Conservation (phyloP, 2,113 vertebrate species). For the Vicugna pacos region DNA sequence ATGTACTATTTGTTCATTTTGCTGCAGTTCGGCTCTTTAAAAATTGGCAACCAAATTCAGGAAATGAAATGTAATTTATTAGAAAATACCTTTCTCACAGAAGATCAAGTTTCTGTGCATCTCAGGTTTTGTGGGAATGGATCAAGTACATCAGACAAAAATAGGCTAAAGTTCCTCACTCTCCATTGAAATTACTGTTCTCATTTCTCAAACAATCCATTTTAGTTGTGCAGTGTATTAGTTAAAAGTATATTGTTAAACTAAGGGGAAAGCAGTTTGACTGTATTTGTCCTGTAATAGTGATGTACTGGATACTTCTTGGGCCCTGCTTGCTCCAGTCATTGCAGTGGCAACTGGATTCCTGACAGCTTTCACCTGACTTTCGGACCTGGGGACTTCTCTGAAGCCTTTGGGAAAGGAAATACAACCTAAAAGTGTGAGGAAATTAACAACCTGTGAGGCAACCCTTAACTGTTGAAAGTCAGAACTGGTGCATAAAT, state of each 20-base stretch:
- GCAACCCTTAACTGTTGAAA: neutral
- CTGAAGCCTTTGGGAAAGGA: neutral
- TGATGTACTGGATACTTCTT: neutral
- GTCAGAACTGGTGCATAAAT: neutral
- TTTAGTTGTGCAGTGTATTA: conserved; percentile 17
- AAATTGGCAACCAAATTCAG: conserved; percentile 71
- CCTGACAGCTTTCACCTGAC: neutral
- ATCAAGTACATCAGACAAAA: conserved; percentile 67
- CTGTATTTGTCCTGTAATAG: conserved; percentile 6
- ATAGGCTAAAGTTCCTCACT: conserved; percentile 57
- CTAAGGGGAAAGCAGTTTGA: conserved; percentile 38
- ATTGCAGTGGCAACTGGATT: neutral
- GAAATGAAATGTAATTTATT: conserved; percentile 77
- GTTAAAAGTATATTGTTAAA: conserved; percentile 44
- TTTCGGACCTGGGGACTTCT: neutral
- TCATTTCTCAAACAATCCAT: conserved; percentile 46
- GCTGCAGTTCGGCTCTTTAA: conserved; percentile 66
- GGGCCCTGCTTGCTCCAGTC: neutral
- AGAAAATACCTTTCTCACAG: conserved; percentile 80
- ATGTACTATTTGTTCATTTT: conserved; percentile 40
- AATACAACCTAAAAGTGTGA: neutral
- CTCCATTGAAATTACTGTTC: conserved; percentile 49
- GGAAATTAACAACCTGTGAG: neutral
- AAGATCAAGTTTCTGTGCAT: conserved; percentile 73
- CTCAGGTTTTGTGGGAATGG: conserved; percentile 79